Evolutionary conservation across 2,888 invertebrate genomes (phyloP), one percentile per base, ranked within the genome.

Genomic region (Plutella xylostella): DNA sequence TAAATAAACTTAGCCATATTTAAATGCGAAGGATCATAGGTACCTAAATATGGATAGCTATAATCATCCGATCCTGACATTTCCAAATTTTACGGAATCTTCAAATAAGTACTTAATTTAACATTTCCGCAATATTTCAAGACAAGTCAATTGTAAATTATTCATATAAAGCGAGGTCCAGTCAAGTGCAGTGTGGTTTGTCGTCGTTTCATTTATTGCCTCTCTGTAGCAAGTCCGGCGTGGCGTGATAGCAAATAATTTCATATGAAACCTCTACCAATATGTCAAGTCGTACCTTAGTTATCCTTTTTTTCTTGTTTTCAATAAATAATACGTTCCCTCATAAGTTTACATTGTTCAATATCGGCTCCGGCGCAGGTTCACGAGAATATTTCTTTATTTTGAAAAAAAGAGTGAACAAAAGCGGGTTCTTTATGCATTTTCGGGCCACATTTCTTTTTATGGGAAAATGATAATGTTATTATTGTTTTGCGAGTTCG

Each of bases 161-260:
- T n/a, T n/a, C n/a, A n/a, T n/a, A n/a, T n/a, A n/a, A n/a, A n/a
- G n/a, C n/a, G n/a, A n/a, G n/a, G n/a, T n/a, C n/a, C n/a, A n/a
- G n/a, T n/a, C n/a, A n/a, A n/a, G n/a, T n/a, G n/a, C n/a, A n/a
- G n/a, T n/a, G n/a, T n/a, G n/a, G n/a, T n/a, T n/a, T n/a, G n/a
- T n/a, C n/a, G n/a, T n/a, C n/a, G n/a, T n/a, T n/a, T n/a, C 9
- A 25, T 25, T 7, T 25, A 65, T 72, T 66, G 67, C 72, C 69
- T 68, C 72, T 72, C 66, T 63, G 69, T 68, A 69, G 68, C 72
- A 66, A 65, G 65, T 51, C 57, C 56, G 57, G 71, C 67, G 70
- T 80, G 74, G 80, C 79, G 78, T 80, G 79, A 80, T 79, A 77
- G 78, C 77, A 78, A 82, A 79, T 80, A 80, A 82, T 79, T 79